Base-by-base conservation (phyloP, 2,888 invertebrate species). In the Zootermopsis nevadensis region DNA sequence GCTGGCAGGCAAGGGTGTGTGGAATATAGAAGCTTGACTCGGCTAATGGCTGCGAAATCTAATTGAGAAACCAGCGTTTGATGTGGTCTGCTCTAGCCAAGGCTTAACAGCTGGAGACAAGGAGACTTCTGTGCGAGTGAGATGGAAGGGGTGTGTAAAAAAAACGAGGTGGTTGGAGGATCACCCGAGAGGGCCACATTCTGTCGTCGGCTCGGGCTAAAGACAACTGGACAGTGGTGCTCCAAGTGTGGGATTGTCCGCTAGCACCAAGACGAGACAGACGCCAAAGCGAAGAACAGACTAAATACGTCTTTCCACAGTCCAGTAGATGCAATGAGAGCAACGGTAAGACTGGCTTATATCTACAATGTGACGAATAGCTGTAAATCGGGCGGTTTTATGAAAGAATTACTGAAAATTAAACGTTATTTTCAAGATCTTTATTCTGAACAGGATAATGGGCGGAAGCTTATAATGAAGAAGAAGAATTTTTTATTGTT, bases 41-140 rank as follows among this genome's bases (percentile, higher is more conserved):
- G 24, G 74, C 55, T 82, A 82, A 82, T 82, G 82, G 82, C 74
- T 74, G 74, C 55, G 33, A 82, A 82, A 82, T 82, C 82, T 82
- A 82, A 82, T 82, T 79, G 79, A 66, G 79, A 60, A 66, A 66
- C 35, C 35, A 55, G 31, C 79, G 55, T 79, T 79, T 79, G 79
- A 79, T 79, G 79, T 79, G 79, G 79, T 66, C 79, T 22, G 19
- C 15, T 69, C 69, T 69, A 69, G 69, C 69, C 74, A 42, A 38
- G 38, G 74, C 74, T 74, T 74, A 74, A 74, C 74, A 42, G 38
- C 74, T 74, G 74, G 72, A 33, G 72, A 72, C 72, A 69, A 69
- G 67, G 33, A 69, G 48, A 3, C 48, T 48, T 48, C 15, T 48
- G 48, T 48, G 48, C 19, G 48, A 48, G 69, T 33, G 69, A 31